Percentiles rank a stretch among this genome's conserved stretches.
phyloP scores from a whole-genome alignment of 2,888 invertebrate species.

The Pyralis farinalis region DNA sequence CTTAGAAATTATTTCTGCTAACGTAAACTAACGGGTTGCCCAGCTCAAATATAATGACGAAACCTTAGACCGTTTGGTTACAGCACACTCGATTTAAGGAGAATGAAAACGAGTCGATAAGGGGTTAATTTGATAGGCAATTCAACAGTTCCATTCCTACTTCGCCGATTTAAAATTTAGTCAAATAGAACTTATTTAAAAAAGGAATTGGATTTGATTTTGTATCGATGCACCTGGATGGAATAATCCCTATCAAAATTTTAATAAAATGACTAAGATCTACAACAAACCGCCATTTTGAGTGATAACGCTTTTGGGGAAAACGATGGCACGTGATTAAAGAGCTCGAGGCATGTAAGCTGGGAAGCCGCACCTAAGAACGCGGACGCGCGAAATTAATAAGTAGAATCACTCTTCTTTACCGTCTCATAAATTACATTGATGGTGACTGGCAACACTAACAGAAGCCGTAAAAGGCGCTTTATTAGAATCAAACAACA shows the following conservation, averaged over 20 bases:
- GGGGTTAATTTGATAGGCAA: slow-evolving; percentile 41
- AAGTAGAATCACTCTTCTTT: slow-evolving; percentile 70
- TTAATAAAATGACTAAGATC: slow-evolving; percentile 32
- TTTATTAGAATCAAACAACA: slow-evolving; percentile 62
- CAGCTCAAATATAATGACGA: slow-evolving; percentile 33
- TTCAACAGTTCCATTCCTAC: slow-evolving; percentile 33
- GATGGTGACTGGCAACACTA: slow-evolving; percentile 62
- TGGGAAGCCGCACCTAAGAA: slow-evolving; percentile 54
- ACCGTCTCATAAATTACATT: slow-evolving; percentile 69
- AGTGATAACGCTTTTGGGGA: slow-evolving; percentile 38
- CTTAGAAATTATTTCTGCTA: slow-evolving; percentile 22
- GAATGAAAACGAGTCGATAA: slow-evolving; percentile 50
- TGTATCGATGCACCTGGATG: slow-evolving; percentile 10
- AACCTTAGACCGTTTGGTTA: slow-evolving; percentile 22
- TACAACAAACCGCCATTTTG: slow-evolving; percentile 24
- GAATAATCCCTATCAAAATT: slow-evolving; percentile 28
- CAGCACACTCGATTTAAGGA: slow-evolving; percentile 29
- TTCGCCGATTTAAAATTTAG: slow-evolving; percentile 37
- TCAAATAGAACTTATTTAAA: slow-evolving; percentile 35
- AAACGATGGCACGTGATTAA: slow-evolving; percentile 44
- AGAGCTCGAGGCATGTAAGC: slow-evolving; percentile 55
- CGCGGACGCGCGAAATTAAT: slow-evolving; percentile 66
- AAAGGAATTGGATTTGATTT: slow-evolving; percentile 26
- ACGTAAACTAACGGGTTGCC: slow-evolving; percentile 34
- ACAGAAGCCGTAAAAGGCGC: slow-evolving; percentile 52